Evolutionary conservation across 2,888 invertebrate species (phyloP), one percentile per base, ranked within the genome.

Genomic region (Odiellus spinosus): DNA sequence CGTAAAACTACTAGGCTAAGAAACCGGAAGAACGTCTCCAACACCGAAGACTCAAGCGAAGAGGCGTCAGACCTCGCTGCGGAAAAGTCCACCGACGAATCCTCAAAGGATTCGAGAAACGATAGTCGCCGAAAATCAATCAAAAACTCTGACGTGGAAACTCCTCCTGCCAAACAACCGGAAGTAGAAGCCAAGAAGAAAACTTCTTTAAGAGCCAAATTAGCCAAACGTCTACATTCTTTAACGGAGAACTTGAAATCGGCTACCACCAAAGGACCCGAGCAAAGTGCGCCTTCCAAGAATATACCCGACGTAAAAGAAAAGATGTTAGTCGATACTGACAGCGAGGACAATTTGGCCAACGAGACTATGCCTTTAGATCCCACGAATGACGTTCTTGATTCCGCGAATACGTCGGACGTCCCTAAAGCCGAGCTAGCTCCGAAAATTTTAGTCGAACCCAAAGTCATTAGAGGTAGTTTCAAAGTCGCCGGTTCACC

Each of bases 211-310:
- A 48, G 48, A 43, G 47, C 53, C 11, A 42, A 47, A 38, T 26
- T 53, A 11, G 51, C 53, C 3, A 53, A 49, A 36, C 40, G 47
- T 44, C 39, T 50, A 17, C 40, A 46, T n/a, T 50, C 50, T 14
- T 21, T 52, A 11, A 50, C 52, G 10, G 52, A 50, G 48, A 52
- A 52, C 33, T 44, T 52, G 14, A 52, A 49, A 47, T 40, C 32
- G 19, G 42, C 40, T 2, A 32, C 43, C 2, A 49, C 49, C 34
- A 15, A 33, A 11, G 2, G 17, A 21, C 47, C 44, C 18, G 3
- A 39, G 18, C 20, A 34, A 21, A 44, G 47, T 15, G 32, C 4
- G 19, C 15, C 42, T 17, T 15, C 18, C 15, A 15, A 32, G 6
- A 42, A 15, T 10, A 3, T 11, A 10, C 20, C 42, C 2, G 42